Percentiles rank a stretch among this genome's conserved stretches.
Evolutionary conservation across 1,140 invertebrate species (phyloP).

Genomic region (Ctenoplectra terminalis): DNA sequence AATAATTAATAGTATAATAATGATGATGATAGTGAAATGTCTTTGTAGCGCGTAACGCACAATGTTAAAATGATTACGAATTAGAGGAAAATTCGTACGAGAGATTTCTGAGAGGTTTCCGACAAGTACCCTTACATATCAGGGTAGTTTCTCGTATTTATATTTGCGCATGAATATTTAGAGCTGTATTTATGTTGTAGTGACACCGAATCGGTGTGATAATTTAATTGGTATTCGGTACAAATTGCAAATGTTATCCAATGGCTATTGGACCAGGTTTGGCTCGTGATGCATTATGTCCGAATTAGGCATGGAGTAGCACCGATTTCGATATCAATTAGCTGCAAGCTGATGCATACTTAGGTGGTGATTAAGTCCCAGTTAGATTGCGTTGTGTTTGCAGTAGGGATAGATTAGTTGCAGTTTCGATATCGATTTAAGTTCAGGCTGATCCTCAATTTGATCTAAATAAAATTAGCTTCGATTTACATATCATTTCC

Average conservation of each 20-base stretch:
- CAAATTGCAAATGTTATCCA: background rate
- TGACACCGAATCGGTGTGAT: background rate
- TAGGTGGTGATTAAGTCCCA: constrained; percentile 2
- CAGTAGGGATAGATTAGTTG: background rate
- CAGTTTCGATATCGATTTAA: background rate
- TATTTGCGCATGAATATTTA: too few relatives aligned
- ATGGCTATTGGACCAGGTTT: background rate
- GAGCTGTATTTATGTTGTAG: too few relatives aligned
- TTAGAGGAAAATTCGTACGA: too few relatives aligned
- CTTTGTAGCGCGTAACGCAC: too few relatives aligned
- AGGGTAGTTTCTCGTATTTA: too few relatives aligned
- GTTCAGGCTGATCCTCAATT: background rate
- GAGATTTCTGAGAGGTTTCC: too few relatives aligned
- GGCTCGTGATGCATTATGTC: background rate
- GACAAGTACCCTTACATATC: too few relatives aligned
- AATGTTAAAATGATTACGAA: too few relatives aligned
- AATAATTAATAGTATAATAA: too few relatives aligned
- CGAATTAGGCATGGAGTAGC: background rate
- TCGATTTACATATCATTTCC: background rate
- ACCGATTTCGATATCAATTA: constrained; percentile 21
- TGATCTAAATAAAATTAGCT: background rate
- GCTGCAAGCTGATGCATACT: background rate
- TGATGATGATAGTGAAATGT: too few relatives aligned
- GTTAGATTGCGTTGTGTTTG: constrained; percentile 13
- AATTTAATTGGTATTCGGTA: background rate